A percentile compares a stretch with the other conserved stretches of the same genome.
Evolutionary conservation across 2,113 vertebrate genomes (phyloP).

Genomic region (Nycticryphes semicollaris): DNA sequence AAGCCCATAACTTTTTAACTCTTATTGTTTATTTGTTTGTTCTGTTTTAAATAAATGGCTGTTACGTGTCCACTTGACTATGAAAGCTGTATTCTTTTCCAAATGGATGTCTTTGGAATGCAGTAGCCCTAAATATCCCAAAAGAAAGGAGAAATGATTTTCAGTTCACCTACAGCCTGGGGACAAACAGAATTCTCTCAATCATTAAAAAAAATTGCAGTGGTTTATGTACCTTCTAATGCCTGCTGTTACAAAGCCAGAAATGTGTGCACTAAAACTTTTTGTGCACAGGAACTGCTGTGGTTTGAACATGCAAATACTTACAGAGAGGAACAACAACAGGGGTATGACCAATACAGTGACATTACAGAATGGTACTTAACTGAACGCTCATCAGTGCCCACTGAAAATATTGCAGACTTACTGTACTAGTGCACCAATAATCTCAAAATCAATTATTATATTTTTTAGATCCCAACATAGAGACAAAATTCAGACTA

Average conservation of each 20-base stretch:
- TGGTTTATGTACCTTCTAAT: neutral
- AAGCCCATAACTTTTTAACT: neutral
- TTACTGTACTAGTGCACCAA: neutral
- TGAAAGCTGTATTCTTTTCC: neutral
- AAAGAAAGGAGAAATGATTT: neutral
- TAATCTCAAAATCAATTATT: neutral
- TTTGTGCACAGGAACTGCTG: neutral
- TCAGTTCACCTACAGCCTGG: neutral
- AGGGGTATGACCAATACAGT: accelerated
- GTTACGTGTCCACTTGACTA: neutral
- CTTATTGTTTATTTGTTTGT: neutral
- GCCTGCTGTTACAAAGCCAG: neutral
- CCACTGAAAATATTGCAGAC: neutral
- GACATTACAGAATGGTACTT: neutral
- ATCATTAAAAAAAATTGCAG: neutral
- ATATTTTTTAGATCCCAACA: neutral
- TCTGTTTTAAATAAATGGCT: neutral
- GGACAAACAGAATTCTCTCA: neutral
- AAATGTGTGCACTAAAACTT: neutral
- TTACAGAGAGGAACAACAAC: neutral
- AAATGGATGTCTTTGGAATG: neutral
- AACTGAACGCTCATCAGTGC: neutral
- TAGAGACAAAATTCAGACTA: neutral
- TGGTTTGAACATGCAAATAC: neutral
- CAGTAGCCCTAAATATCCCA: neutral